Evolutionary conservation across 2,797 vertebrate genomes (phyloP), one percentile per base, ranked within the genome.

Genomic region (Macrochelys suwanniensis): DNA sequence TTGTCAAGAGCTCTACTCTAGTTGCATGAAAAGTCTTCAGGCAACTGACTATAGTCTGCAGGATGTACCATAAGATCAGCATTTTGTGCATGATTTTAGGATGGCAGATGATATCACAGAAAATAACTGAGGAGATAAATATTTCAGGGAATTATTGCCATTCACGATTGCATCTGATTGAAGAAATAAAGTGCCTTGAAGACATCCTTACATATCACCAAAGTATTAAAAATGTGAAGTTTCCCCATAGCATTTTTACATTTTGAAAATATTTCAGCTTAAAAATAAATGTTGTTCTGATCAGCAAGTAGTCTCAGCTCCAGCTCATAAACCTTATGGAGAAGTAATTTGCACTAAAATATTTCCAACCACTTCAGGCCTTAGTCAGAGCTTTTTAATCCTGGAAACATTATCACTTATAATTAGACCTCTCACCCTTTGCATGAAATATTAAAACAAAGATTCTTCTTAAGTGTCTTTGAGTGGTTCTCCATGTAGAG

Each of bases 211-310:
- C 0, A 0, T 87, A 85, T 88, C 88, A 93, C 90, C 92, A 87
- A 91, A 95, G 53, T 91, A 92, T 80, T 87, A 95, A 97, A 94
- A 96, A 17, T 37, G 87, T n/a, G 80, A 95, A 96, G 86, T 90
- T 96, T 94, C 82, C 93, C 53, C 84, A 92, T 37, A 88, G 61
- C 81, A 42, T 90, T 96, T 95, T 93, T 90, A 95, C 88, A 93
- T 96, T 65, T 61, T 1, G 1, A 94, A 95, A 96, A 91, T 95
- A 96, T 94, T 94, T 94, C 84, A 97, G 82, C 83, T 94, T 87
- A 92, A 97, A 96, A 96, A 95, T 87, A 97, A 97, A 97, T 96
- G 57, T 96, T 96, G 95, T 97, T 97, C 89, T 96, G 95, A 97
- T 85, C 88, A 90, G 88, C 87, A 89, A 89, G 82, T 79, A 94